Conservation (phyloP, 2,888 invertebrate genomes). For the Catocala sponsa region DNA sequence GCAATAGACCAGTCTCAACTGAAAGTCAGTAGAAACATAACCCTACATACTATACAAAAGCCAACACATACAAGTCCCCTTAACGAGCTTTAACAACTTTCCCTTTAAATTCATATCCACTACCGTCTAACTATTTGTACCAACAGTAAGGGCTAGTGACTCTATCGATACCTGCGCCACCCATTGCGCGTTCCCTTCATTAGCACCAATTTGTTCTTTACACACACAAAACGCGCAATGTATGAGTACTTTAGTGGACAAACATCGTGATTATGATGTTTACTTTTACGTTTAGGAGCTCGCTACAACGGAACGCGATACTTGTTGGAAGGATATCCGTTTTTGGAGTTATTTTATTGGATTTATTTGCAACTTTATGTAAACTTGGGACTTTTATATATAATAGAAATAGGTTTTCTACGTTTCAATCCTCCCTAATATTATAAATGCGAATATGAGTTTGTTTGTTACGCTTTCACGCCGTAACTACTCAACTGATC, state of each 20-base stretch:
- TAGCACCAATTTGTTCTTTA: conserved; percentile 25
- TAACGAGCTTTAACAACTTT: conserved; percentile 5
- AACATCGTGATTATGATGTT: conserved; percentile 24
- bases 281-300: conserved; percentile 20
- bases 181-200: conserved; percentile 22
- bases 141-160: conserved; percentile 55
- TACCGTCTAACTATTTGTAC: conserved; percentile 44
- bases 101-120: conserved; percentile 15
- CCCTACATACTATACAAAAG: background rate
- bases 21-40: background rate
- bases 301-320: conserved; percentile 8
- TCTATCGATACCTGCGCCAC: conserved; percentile 45
- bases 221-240: conserved; percentile 21
- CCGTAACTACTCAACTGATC: no score
- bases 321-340: conserved; percentile 6
- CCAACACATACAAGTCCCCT: background rate
- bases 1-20: no score
- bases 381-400: no score
- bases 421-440: no score
- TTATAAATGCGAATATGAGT: no score
- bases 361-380: no score
- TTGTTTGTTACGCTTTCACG: no score
- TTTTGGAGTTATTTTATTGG: background rate
- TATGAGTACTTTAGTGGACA: conserved; percentile 13
- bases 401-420: no score